These are phyloP conservation scores for Lamellibrachia columna DNA, from an alignment of 2,888 invertebrate genomes.

Conservation along the genomic window DNA sequence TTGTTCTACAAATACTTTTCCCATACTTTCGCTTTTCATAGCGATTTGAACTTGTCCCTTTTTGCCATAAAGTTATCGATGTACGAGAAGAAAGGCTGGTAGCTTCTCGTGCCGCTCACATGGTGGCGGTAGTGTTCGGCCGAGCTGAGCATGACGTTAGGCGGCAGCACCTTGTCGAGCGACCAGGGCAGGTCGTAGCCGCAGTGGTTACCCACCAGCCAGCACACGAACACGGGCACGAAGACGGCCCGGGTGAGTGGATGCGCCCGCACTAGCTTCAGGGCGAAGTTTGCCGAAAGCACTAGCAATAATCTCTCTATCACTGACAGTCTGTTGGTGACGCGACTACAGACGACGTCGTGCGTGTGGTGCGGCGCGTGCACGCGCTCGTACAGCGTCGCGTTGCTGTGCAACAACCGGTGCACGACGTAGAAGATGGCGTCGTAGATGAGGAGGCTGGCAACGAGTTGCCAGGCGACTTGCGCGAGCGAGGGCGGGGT, in stretches of 20 bases:
- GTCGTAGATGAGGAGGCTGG: conserved; percentile 51
- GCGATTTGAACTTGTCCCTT: not conserved
- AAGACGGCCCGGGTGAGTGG: conserved; percentile 55
- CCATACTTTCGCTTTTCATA: not conserved
- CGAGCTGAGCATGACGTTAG: conserved; percentile 50
- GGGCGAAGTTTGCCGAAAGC: conserved; percentile 53
- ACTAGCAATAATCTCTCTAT: conserved; percentile 50
- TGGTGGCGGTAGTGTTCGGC: conserved; percentile 54
- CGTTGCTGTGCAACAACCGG: conserved; percentile 48
- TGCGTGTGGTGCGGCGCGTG: conserved; percentile 58
- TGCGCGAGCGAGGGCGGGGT: conserved; percentile 45
- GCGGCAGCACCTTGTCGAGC: conserved; percentile 52
- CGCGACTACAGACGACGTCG: conserved; percentile 49
- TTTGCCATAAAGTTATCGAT: conserved; percentile 43
- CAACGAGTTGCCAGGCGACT: conserved; percentile 46
- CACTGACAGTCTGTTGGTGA: conserved; percentile 56
- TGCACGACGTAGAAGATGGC: conserved; percentile 53
- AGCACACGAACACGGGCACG: conserved; percentile 51
- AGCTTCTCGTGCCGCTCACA: conserved; percentile 50
- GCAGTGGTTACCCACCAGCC: conserved; percentile 55
- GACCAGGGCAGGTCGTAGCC: conserved; percentile 59
- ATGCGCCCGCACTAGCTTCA: conserved; percentile 47
- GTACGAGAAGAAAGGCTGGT: conserved; percentile 58
- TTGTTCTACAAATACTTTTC: too few relatives aligned
- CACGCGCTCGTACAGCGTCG: conserved; percentile 50